Conservation (phyloP, 2,797 vertebrate genomes). For the Crenuchus spilurus region DNA sequence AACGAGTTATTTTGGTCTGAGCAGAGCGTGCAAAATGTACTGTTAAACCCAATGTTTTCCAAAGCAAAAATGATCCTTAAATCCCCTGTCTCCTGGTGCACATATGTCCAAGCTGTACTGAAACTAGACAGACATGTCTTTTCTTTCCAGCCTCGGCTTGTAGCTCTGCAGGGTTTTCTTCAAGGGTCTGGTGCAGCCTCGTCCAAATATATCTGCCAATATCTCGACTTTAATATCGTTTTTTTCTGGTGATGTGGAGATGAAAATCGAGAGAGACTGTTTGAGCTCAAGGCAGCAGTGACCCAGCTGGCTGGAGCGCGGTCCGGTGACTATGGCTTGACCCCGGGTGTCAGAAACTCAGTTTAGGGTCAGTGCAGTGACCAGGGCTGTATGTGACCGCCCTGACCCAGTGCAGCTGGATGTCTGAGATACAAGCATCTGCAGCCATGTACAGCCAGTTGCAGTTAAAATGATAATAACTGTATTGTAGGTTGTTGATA, state of each 20-base stretch:
- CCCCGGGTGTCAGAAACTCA: constrained; percentile 28
- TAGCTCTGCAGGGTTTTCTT: neutral
- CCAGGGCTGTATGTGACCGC: constrained; percentile 32
- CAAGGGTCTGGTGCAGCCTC: neutral
- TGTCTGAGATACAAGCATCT: neutral
- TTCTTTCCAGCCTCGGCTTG: neutral
- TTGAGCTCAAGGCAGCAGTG: constrained; percentile 10
- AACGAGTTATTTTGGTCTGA: neutral
- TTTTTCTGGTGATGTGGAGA: constrained; percentile 2
- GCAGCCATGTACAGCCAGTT: neutral
- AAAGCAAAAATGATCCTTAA: neutral
- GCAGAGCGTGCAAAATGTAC: neutral
- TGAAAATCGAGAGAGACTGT: neutral
- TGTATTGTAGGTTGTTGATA: too few species aligned
- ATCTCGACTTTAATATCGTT: neutral
- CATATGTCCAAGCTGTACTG: neutral
- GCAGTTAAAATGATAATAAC: too few species aligned
- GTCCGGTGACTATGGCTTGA: constrained; percentile 17
- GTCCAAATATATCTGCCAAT: neutral
- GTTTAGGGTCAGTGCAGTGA: constrained; percentile 5
- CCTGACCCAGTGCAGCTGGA: constrained; percentile 58
- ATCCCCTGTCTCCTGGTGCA: neutral
- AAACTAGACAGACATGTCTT: neutral
- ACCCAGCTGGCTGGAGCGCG: constrained; percentile 12
- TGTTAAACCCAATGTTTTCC: neutral